Evolutionary conservation across 2,113 vertebrate species (phyloP).

Genomic region (Poeciliopsis occidentalis): DNA sequence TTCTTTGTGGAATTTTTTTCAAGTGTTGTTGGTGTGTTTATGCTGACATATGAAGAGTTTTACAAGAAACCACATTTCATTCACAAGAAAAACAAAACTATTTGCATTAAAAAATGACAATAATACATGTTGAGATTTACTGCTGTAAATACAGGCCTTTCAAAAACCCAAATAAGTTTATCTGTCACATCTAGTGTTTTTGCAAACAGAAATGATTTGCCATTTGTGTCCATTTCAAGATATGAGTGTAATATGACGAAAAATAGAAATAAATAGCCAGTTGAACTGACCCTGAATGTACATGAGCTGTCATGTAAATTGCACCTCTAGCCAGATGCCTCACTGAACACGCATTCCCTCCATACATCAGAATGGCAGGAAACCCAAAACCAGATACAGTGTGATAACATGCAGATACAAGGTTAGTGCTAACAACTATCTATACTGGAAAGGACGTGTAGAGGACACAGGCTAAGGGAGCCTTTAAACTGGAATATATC

Average conservation of each 20-base stretch:
- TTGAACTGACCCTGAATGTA: slow-evolving; percentile 53
- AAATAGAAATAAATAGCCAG: slow-evolving; percentile 32
- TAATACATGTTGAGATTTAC: no score
- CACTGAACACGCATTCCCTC: slow-evolving; percentile 48
- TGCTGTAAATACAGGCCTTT: slow-evolving; percentile 13
- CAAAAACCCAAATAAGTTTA: slow-evolving; percentile 15
- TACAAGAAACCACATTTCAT: no score
- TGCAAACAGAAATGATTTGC: slow-evolving; percentile 44
- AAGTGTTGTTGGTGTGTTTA: no score
- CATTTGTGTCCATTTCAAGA: slow-evolving; percentile 45
- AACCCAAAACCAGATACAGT: slow-evolving; percentile 54
- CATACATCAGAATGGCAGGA: slow-evolving; percentile 59
- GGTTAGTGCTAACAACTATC: slow-evolving; percentile 46
- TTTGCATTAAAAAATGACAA: slow-evolving; percentile 10
- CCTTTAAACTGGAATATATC: slow-evolving; percentile 28
- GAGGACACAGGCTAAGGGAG: slow-evolving; percentile 38
- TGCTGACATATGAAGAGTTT: no score
- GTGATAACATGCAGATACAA: slow-evolving; percentile 57
- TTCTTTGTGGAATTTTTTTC: no score
- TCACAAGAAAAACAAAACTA: neutral
- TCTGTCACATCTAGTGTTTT: slow-evolving; percentile 47
- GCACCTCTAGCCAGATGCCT: slow-evolving; percentile 56
- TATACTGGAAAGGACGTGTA: slow-evolving; percentile 59
- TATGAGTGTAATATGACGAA: slow-evolving; percentile 11
- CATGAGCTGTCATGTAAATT: slow-evolving; percentile 62